Evolutionary conservation across 1,140 invertebrate genomes (phyloP), one percentile per base, ranked within the genome.

Genomic region (Penaeus chinensis): DNA sequence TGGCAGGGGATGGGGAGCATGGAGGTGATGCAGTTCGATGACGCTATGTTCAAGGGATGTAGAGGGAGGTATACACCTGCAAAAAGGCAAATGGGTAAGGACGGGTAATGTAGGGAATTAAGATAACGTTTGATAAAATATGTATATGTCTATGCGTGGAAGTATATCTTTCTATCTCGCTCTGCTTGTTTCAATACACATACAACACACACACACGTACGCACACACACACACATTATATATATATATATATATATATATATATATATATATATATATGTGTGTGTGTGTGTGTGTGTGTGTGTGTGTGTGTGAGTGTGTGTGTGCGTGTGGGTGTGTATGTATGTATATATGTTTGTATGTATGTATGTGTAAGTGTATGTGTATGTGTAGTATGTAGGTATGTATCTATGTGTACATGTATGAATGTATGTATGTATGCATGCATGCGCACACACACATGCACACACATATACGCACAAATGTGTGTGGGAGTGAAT

Each of bases 391-490:
- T 10, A 37, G 60, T 79, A 79, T 79, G 60, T 79, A 79, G 61
- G 60, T 79, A 79, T 79, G 60, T 79, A 79, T 79, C 61, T 79
- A 79, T 79, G 61, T 61, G 61, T 79, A 79, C 60, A 79, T 79
- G 60, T 79, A 79, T 79, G 60, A 61, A 79, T 79, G 60, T 61
- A 79, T 79, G 60, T 79, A 79, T 79, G 61, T 79, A 79, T 61
- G 60, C 61, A 79, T 61, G 54, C 54, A 79, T 47, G 37, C 54
- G 54, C 54, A 79, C 54, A 79, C 54, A 79, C 54, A 79, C 54
- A 79, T 20, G 54, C 54, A 79, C 54, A 79, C 54, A 47, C 54
- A 79, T 47, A 2, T 47, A 79, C 54, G 54, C 54, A 79, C 54
- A 47, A 19, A 79, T 47, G 54, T 47, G 37, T 47, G 54, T 47